phyloP scores from a whole-genome alignment of 2,797 vertebrate genomes.

The Ceyx erithaca region DNA sequence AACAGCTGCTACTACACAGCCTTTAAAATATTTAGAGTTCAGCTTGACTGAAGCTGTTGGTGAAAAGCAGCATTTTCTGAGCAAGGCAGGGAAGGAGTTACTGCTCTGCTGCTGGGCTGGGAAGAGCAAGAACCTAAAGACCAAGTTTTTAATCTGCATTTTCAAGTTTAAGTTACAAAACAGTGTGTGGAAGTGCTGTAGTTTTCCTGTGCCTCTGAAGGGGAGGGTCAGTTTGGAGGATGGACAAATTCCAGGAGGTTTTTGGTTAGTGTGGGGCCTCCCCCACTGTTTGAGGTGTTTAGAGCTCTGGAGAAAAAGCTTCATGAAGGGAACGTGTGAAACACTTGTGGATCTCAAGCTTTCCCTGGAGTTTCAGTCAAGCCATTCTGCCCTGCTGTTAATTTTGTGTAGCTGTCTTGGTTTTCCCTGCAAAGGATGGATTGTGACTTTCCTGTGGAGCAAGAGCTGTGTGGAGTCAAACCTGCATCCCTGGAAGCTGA shows the following conservation, averaged over 20 bases:
- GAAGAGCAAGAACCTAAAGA: neutral
- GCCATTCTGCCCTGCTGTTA: neutral
- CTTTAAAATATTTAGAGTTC: neutral
- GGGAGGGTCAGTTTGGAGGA: neutral
- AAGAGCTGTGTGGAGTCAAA: neutral
- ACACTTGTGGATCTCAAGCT: neutral
- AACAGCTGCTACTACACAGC: neutral
- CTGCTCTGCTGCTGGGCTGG: neutral
- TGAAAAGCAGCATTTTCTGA: neutral
- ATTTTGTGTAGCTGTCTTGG: neutral
- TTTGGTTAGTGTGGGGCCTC: neutral
- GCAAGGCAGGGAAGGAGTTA: neutral
- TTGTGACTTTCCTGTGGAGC: neutral
- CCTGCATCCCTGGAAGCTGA: neutral
- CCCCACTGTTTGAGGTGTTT: neutral
- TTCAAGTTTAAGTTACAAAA: conserved; percentile 5
- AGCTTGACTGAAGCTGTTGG: neutral
- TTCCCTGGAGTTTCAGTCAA: conserved; percentile 42
- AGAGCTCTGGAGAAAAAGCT: neutral
- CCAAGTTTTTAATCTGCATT: neutral
- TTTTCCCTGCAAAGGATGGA: neutral
- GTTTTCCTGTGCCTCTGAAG: conserved; percentile 61
- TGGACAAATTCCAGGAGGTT: neutral
- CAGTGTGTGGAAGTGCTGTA: conserved; percentile 17
- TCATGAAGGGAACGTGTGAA: neutral